These are phyloP conservation scores for Taxidea taxus DNA, from an alignment of 2,113 vertebrate species.

Conservation along the genomic window DNA sequence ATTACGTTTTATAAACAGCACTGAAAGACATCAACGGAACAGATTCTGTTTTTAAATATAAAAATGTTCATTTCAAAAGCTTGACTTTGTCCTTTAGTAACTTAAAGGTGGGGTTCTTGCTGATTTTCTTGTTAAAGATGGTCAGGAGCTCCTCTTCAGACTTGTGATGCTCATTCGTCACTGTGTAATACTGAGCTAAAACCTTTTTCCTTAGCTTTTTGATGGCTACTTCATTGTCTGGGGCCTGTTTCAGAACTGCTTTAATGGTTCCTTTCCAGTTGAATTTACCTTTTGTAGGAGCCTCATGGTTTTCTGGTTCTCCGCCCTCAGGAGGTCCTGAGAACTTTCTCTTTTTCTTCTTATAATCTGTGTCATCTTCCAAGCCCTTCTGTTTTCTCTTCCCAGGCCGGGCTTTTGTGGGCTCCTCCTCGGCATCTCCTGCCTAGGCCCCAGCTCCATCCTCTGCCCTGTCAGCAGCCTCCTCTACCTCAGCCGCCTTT, in stretches of 20 bases:
- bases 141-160: conserved; percentile 89
- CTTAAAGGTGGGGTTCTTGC: conserved; percentile 91
- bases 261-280: conserved; percentile 98
- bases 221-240: conserved; percentile 91
- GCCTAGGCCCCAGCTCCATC: too few species aligned
- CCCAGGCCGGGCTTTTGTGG: too few species aligned
- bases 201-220: conserved; percentile 98
- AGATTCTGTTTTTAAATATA: background rate
- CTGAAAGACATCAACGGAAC: background rate
- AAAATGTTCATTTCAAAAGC: conserved; percentile 86
- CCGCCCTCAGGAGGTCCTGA: too few species aligned
- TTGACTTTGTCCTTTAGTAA: conserved; percentile 93
- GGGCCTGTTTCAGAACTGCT: conserved; percentile 88
- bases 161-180: conserved; percentile 82
- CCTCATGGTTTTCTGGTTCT: too few species aligned
- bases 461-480: too few species aligned
- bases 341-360: too few species aligned
- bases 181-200: conserved; percentile 90
- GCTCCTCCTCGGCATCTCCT: too few species aligned
- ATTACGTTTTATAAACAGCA: conserved; percentile 38
- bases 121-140: conserved; percentile 94
- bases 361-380: too few species aligned
- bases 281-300: conserved; percentile 99
- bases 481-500: too few species aligned
- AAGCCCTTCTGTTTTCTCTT: too few species aligned